Conservation (phyloP, 2,797 vertebrate genomes). For the Myotis pilosus region DNA sequence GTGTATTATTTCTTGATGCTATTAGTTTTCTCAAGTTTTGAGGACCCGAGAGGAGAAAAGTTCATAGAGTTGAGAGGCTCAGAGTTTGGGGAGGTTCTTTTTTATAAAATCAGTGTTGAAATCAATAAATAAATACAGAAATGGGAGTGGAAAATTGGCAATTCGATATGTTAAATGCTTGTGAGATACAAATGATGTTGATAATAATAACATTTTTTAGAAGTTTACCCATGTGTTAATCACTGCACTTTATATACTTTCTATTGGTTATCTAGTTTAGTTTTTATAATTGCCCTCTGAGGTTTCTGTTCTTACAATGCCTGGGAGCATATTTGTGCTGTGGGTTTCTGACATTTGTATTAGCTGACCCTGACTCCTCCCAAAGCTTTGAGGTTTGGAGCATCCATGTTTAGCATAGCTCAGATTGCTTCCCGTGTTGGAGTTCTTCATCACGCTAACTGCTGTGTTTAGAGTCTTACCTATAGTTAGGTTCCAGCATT, state of each 20-base stretch:
- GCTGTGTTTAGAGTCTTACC: not conserved
- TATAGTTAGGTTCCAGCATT: constrained; percentile 46
- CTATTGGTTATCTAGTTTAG: not conserved
- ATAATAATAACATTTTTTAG: not conserved
- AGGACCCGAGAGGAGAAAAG: not conserved
- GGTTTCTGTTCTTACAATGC: not conserved
- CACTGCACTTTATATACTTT: not conserved
- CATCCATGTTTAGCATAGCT: not conserved
- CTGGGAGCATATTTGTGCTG: not conserved
- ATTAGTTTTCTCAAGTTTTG: constrained; percentile 15
- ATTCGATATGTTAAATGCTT: not conserved
- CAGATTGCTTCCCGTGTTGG: not conserved
- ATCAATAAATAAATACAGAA: not conserved
- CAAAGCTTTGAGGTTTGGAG: not conserved
- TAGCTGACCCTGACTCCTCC: not conserved
- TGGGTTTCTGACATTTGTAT: not conserved
- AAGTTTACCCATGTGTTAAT: not conserved
- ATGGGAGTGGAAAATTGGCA: not conserved
- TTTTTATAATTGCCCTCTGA: not conserved
- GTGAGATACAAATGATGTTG: not conserved
- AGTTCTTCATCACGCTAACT: not conserved
- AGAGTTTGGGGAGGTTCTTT: not conserved
- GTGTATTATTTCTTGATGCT: not conserved
- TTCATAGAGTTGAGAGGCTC: not conserved
- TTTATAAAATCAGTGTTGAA: not conserved